A percentile compares a stretch with the other conserved stretches of the same genome.
These are phyloP conservation scores for Spheniscus mendiculus DNA, from an alignment of 2,113 vertebrate species.

Conservation along the genomic window DNA sequence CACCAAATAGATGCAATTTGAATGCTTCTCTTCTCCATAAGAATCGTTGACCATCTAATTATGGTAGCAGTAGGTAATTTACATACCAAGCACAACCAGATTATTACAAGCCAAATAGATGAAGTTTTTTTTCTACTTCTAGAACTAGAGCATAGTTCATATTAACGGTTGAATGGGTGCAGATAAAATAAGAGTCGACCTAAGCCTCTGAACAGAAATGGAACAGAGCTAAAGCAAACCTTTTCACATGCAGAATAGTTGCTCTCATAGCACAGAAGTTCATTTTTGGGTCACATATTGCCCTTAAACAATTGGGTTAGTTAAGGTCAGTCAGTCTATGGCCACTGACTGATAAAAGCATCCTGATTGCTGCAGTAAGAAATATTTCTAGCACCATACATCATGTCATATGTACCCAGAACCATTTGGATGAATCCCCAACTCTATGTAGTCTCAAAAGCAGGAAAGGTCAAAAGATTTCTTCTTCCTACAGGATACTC, in stretches of 20 bases:
- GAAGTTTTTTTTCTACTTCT: neutral
- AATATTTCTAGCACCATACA: slow-evolving; percentile 18
- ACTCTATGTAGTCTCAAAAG: slow-evolving; percentile 19
- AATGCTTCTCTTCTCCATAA: neutral
- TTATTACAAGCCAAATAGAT: neutral
- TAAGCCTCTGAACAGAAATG: neutral
- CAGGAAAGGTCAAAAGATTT: slow-evolving; percentile 62
- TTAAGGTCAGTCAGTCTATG: slow-evolving; percentile 48
- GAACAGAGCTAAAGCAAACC: slow-evolving; percentile 11
- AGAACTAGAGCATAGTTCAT: slow-evolving; percentile 2
- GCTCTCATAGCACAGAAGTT: slow-evolving; percentile 29
- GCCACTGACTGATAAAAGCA: slow-evolving; percentile 46
- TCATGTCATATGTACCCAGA: slow-evolving; percentile 15
- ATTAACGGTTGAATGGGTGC: neutral
- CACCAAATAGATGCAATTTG: neutral
- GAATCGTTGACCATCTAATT: slow-evolving; percentile 24
- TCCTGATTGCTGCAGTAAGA: neutral
- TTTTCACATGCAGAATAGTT: slow-evolving; percentile 33
- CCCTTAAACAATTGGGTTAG: slow-evolving; percentile 57
- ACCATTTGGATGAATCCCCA: slow-evolving; percentile 30
- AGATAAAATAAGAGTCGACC: neutral
- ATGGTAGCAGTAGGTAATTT: neutral
- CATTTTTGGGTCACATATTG: slow-evolving; percentile 52
- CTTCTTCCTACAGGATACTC: slow-evolving; percentile 56
- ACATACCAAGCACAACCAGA: neutral